Evolutionary conservation across 2,113 vertebrate genomes (phyloP).

Genomic region (Heterotilapia buettikoferi): DNA sequence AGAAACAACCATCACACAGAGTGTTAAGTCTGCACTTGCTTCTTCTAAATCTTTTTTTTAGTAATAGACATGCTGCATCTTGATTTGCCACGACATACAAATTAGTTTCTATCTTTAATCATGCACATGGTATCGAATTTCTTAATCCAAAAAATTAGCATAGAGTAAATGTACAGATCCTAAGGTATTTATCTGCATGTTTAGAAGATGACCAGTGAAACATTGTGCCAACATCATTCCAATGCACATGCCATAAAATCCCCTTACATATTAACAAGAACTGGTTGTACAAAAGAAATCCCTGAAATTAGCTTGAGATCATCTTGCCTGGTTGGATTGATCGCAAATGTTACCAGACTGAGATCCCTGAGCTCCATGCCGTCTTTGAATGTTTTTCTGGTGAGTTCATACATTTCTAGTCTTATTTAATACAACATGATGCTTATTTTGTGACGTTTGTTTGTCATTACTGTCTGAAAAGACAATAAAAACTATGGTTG

Average conservation of each 20-base stretch:
- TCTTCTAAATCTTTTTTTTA: neutral
- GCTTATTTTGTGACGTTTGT: neutral
- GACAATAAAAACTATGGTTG: neutral
- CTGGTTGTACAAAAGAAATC: neutral
- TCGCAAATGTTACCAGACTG: neutral
- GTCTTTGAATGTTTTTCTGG: neutral
- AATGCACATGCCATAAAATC: neutral
- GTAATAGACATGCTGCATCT: neutral
- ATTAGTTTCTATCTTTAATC: neutral
- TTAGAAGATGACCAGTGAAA: neutral
- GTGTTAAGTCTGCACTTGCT: neutral
- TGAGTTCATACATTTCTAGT: neutral
- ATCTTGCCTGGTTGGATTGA: neutral
- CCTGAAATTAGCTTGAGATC: neutral
- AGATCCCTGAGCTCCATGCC: neutral
- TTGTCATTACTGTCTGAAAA: neutral
- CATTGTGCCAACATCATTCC: neutral
- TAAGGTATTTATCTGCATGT: neutral
- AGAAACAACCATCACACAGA: neutral
- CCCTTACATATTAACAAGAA: neutral
- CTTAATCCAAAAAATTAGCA: too few species aligned
- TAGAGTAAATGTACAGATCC: neutral
- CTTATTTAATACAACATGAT: accelerated
- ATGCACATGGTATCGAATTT: neutral
- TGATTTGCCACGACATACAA: neutral